Base-by-base conservation (phyloP, 2,888 invertebrate species). In the Monopis laevigella region DNA sequence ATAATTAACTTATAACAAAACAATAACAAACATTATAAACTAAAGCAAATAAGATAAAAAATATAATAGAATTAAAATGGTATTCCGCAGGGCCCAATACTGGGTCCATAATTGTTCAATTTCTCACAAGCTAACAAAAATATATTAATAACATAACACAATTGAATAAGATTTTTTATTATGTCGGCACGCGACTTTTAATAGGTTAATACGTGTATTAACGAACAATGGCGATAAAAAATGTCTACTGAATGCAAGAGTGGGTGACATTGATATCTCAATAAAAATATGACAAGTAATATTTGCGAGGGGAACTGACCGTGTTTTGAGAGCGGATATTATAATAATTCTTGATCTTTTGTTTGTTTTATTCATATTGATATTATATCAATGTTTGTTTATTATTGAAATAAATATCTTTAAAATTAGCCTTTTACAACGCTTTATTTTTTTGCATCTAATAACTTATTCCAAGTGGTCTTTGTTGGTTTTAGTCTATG, bases 141-240 rank as follows among this genome's bases (percentile, higher is more conserved):
- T 29, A n/a, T n/a, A 40, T 17, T 30, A 32, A 32, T 34, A 41
- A 11, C 29, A 11, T 58, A 52, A 58, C 54, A 58, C 55, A 69
- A 66, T 58, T 61, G 63, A 62, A 58, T 70, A 65, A 74, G 69
- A 72, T 70, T 66, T 65, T 56, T 60, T 59, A 69, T 71, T 62
- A 59, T 62, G 47, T 58, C 51, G 74, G 54, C 78, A 78, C 78
- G 77, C 56, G 78, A 63, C 78, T 66, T 53, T 54, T 75, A 78
- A 78, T 78, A 65, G 75, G 66, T 78, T 77, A 75, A 78, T 80
- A 63, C 62, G 74, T 71, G 77, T 77, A 75, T 78, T 77, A 77
- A 60, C 55, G 59, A 51, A 72, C 69, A 77, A 74, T 58, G 50
- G 68, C 53, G 66, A 65, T 73, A 72, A 75, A 74, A 72, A 61